A percentile compares a stretch with the other conserved stretches of the same genome.
phyloP scores from a whole-genome alignment of 1,140 invertebrate genomes.

The Geopemphigus sp. region DNA sequence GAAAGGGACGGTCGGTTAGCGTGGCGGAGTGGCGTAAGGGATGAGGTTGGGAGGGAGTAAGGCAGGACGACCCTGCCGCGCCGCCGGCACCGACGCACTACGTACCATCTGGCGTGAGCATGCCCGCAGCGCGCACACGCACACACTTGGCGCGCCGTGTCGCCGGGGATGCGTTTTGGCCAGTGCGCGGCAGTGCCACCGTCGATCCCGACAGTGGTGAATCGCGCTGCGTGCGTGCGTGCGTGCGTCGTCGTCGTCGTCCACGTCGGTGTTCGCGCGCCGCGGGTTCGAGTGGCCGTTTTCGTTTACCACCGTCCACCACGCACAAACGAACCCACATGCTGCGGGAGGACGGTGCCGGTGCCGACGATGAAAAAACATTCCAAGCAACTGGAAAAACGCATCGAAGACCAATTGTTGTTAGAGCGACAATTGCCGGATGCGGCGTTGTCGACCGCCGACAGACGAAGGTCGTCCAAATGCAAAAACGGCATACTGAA shows the following conservation, averaged over 20 bases:
- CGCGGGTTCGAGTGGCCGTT: background rate
- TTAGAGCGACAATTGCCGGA: background rate
- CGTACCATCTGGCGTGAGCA: constrained; percentile 39
- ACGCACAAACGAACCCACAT: background rate
- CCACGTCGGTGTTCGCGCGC: background rate
- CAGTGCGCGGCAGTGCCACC: constrained; percentile 33
- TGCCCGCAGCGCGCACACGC: constrained; percentile 16
- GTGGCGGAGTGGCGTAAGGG: too few relatives aligned
- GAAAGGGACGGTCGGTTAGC: background rate
- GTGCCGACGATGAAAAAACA: constrained; percentile 48
- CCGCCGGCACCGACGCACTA: constrained; percentile 32
- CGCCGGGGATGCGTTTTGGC: constrained; percentile 30
- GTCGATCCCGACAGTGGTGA: constrained; percentile 10
- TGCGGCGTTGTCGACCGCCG: background rate
- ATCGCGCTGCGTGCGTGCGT: background rate
- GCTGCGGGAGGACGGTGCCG: background rate
- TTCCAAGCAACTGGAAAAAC: constrained; percentile 55
- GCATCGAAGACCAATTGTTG: constrained; percentile 42
- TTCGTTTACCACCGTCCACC: background rate
- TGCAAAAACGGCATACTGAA: constrained; percentile 52
- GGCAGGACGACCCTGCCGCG: constrained; percentile 6
- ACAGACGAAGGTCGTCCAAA: constrained; percentile 51
- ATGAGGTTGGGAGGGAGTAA: background rate
- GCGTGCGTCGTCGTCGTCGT: constrained; percentile 13
- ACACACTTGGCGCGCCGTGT: background rate